A percentile compares a stretch with the other conserved stretches of the same genome.
Conservation (phyloP, 2,113 vertebrate species). For the Cottus gobio region DNA sequence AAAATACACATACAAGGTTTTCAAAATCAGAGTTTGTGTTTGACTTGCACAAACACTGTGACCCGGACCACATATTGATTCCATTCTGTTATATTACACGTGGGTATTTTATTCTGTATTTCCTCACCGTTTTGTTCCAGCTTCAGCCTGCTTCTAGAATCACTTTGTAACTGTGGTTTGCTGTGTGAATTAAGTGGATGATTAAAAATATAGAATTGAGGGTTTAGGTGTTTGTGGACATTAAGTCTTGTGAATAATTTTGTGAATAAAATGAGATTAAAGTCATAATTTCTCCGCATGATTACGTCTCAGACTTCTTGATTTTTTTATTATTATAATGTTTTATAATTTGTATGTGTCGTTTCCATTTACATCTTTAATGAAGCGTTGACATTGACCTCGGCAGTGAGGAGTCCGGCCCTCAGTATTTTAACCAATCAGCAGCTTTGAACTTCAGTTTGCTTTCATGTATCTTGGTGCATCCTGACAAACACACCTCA, state of each 20-base stretch:
- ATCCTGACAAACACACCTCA: neutral
- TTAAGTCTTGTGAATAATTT: no score
- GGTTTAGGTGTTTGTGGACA: no score
- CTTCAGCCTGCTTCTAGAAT: neutral
- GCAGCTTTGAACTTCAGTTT: no score
- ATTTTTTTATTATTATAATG: no score
- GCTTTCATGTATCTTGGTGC: neutral
- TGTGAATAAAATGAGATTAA: no score
- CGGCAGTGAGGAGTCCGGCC: no score
- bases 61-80: neutral
- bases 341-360: no score
- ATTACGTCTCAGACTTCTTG: neutral
- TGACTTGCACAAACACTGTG: neutral
- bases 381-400: no score
- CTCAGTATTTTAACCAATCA: no score
- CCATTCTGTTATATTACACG: neutral
- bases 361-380: no score
- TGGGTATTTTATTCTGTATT: neutral
- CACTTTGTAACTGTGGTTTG: neutral
- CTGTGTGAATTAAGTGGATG: neutral
- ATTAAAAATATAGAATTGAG: no score
- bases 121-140: neutral
- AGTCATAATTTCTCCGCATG: no score
- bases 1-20: neutral
- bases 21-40: neutral